These are phyloP conservation scores for Drosophila seguyi DNA, from an alignment of 1,140 invertebrate species.

Conservation along the genomic window DNA sequence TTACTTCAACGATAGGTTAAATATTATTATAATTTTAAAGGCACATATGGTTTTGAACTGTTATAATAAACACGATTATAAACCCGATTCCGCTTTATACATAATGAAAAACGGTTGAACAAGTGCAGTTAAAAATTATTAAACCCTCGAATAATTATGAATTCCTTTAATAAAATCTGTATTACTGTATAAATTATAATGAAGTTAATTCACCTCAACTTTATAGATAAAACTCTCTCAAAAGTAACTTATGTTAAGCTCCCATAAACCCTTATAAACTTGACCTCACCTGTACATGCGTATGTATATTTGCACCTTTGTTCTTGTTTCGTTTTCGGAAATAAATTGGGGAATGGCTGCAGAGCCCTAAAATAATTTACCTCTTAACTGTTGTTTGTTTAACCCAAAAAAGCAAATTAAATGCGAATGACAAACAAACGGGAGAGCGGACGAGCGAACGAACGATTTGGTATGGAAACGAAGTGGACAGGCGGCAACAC, in stretches of 20 bases:
- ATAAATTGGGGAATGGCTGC: slow-evolving; percentile 49
- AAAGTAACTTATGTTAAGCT: background rate
- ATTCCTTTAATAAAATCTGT: background rate
- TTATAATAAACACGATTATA: no score
- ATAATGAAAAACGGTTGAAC: no score
- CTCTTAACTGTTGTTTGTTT: slow-evolving; percentile 59
- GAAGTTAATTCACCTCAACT: no score
- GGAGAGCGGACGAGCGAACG: background rate
- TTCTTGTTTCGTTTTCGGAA: slow-evolving; percentile 33
- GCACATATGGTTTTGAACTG: no score
- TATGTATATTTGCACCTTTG: slow-evolving; percentile 25
- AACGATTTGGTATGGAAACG: slow-evolving; percentile 8
- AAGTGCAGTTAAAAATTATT: no score
- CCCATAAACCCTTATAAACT: background rate
- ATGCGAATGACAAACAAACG: slow-evolving; percentile 53
- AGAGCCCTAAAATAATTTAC: slow-evolving; percentile 57
- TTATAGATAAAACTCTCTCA: no score
- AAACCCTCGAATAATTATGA: no score
- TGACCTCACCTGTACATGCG: slow-evolving; percentile 13
- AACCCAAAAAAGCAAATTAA: slow-evolving; percentile 58
- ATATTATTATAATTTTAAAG: no score
- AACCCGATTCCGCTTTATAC: no score
- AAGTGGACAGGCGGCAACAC: slow-evolving; percentile 35
- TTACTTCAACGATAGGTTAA: no score
- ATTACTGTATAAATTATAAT: no score